Evolutionary conservation across 2,797 vertebrate species (phyloP), one percentile per base, ranked within the genome.

Genomic region (Meda fulgida): DNA sequence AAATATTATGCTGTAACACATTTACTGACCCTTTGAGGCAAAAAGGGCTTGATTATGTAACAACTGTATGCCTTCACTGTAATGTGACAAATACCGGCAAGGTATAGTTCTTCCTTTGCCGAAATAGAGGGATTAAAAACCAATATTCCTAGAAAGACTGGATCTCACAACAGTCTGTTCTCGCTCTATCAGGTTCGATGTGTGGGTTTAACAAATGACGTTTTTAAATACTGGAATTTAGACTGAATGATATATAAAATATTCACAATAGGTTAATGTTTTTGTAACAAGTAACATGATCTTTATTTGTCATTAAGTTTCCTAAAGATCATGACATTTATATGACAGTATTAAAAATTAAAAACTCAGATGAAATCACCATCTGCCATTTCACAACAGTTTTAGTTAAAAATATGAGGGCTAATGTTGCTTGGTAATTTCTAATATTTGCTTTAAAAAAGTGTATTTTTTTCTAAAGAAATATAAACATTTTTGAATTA

Each of bases 31-130:
- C 29, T 34, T 38, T 84, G 72, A 43, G 36, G 26, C 75, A 51
- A 48, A 79, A 80, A 80, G 40, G 84, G 78, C 51, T 84, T 48
- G 55, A 84, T 83, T 72, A 82, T 83, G 79, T 77, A 86, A 82
- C 55, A 79, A 79, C n/a, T 23, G 55, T 79, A 81, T 55, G 73
- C 19, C 3, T 55, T 2, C 7, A 23, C 6, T 36, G 6, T 83
- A 43, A 43, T 70, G 48, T 78, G 80, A 34, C 75, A 83, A 72
- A 38, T 58, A 48, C 51, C 34, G 69, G 7, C 40, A 5, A 29
- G 36, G 55, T 69, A 21, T 46, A n/a, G 21, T 18, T 60, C 73
- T 70, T 70, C 48, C 26, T 66, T 78, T 26, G 26, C 2, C 2
- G 31, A 69, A 84, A 87, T 46, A 83, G 36, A 88, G 63, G 70